Evolutionary conservation across 53 echinoderm and acorn worm genomes (phyloP), one percentile per base, ranked within the genome.

Genomic region (Patiria pectinifera): DNA sequence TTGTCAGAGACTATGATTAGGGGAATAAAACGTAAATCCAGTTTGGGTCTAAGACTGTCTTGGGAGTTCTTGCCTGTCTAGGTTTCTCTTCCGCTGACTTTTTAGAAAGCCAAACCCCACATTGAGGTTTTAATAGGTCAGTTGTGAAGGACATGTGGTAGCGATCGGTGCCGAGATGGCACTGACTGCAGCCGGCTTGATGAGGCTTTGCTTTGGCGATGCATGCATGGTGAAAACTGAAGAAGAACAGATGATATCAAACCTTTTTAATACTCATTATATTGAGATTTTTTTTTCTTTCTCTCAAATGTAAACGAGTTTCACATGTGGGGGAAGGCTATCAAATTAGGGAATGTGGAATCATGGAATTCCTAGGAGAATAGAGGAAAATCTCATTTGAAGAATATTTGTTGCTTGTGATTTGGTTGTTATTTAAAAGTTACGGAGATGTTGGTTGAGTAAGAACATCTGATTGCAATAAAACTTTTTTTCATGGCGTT

Each of bases 121-220:
- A 43, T 49, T n/a, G 53, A 53, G 53, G 46, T 69, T 49, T 86
- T 74, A 86, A 74, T 86, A 86, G 88, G 88, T 88, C 62, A 88
- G 77, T 88, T 78, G 78, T 88, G 78, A 77, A 88, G 84, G 77
- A 88, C 88, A 88, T 78, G 35, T 88, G 88, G 58, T 76, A 88
- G 16, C 43, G 60, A 88, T 88, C 58, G 77, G 78, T 79, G 80
- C 19, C 0, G 46, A 47, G 45, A 47, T 47, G 48, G 80, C 45
- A 45, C 8, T 66, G 48, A 16, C 11, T 25, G 10, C 24, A 18
- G 46, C 24, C 16, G 16, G 7, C 80, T 46, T 79, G 80, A 79
- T 79, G 48, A 47, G 74, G 24, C 69, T 24, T 16, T 16, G 22
- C 24, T 74, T 74, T 24, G 2, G 8, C 19, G 35, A 35, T 35